Conservation (phyloP, 1,140 invertebrate genomes). For the Hylyphantes graminicola region DNA sequence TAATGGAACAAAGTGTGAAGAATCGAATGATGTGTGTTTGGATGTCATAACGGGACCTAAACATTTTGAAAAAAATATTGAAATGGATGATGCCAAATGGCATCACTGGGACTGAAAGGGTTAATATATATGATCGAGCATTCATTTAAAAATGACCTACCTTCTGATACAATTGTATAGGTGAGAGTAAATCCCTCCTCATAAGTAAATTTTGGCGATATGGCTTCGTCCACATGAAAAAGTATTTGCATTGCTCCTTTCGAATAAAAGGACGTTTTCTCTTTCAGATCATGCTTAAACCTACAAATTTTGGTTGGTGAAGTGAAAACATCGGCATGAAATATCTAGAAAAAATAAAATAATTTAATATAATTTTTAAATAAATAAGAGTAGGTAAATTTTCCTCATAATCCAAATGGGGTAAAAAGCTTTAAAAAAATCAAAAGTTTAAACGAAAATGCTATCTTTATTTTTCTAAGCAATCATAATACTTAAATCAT, state of each 20-base stretch:
- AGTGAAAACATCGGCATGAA: slow-evolving; percentile 14
- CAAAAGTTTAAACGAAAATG: too few relatives aligned
- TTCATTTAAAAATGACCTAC: slow-evolving; percentile 8
- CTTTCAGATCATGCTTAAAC: slow-evolving; percentile 34
- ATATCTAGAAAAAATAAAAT: slow-evolving; percentile 10
- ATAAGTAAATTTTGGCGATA: neutral
- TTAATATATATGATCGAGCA: neutral
- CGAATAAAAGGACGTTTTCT: slow-evolving; percentile 9
- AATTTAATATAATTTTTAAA: too few relatives aligned
- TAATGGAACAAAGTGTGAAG: too few relatives aligned
- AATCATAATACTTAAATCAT: too few relatives aligned
- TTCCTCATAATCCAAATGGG: neutral
- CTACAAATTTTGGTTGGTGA: slow-evolving; percentile 14
- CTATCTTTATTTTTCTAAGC: too few relatives aligned
- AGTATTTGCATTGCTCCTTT: slow-evolving; percentile 15
- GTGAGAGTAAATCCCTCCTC: slow-evolving; percentile 42
- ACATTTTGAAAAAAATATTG: too few relatives aligned
- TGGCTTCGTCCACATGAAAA: neutral
- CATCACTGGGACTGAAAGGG: too few relatives aligned
- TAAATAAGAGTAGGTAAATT: neutral
- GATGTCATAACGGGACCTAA: too few relatives aligned
- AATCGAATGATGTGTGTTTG: too few relatives aligned
- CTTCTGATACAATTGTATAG: slow-evolving; percentile 24
- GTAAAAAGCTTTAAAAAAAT: neutral
- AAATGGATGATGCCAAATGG: too few relatives aligned